A percentile compares a stretch with the other conserved stretches of the same genome.
These are phyloP conservation scores for Oreocharis arfaki DNA, from an alignment of 2,113 vertebrate species.

Conservation along the genomic window DNA sequence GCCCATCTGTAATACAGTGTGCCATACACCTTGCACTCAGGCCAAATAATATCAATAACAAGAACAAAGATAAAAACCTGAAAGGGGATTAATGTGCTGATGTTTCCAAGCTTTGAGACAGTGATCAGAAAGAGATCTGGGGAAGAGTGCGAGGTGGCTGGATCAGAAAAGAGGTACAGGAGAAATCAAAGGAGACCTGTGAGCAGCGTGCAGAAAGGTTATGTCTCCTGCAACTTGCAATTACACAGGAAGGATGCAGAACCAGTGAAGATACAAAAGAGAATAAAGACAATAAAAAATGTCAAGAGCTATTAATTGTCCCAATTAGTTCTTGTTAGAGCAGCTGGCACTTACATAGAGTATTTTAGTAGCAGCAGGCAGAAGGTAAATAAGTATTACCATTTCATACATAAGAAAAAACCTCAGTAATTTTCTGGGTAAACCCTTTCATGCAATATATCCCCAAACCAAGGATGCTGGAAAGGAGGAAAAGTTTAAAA, in stretches of 20 bases:
- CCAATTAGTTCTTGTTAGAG: neutral
- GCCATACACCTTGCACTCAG: neutral
- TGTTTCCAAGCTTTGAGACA: constrained; percentile 26
- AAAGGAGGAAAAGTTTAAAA: neutral
- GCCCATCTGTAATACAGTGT: neutral
- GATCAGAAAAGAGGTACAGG: neutral
- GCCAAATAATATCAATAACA: constrained; percentile 36
- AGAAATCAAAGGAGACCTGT: neutral
- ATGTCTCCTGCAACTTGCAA: neutral
- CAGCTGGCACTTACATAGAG: neutral
- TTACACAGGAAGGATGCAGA: neutral
- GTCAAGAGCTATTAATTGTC: neutral
- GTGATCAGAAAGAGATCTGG: neutral
- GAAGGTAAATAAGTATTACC: neutral
- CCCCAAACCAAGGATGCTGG: neutral
- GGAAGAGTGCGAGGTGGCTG: neutral
- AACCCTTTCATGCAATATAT: neutral
- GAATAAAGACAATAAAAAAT: neutral
- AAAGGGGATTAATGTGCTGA: constrained; percentile 33
- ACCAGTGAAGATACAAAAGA: neutral
- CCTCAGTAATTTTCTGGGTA: neutral
- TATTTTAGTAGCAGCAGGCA: neutral
- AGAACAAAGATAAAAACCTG: constrained; percentile 39
- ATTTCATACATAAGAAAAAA: neutral
- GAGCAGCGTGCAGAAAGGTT: neutral